phyloP scores from a whole-genome alignment of 1,140 invertebrate species.

The Brachionus rubens region DNA sequence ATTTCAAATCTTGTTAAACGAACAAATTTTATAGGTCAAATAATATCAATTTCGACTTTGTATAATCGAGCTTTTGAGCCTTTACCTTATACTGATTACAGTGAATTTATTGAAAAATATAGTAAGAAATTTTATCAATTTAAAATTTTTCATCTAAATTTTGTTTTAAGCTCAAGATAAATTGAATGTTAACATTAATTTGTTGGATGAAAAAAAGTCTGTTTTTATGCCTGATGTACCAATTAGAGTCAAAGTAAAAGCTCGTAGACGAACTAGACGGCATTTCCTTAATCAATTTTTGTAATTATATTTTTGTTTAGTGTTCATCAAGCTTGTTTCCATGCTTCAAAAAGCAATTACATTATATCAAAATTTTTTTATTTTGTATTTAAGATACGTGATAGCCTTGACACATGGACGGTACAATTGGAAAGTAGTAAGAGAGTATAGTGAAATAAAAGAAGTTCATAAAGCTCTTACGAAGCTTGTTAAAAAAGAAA shows the following conservation, averaged over 20 bases:
- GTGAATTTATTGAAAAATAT: constrained; percentile 3
- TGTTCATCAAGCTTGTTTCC: too few relatives aligned
- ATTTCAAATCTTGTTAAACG: neutral
- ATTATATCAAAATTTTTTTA: too few relatives aligned
- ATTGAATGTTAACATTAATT: neutral
- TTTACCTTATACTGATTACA: constrained; percentile 10
- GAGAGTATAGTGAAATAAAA: constrained; percentile 4
- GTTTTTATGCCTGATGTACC: neutral
- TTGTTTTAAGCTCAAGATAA: neutral
- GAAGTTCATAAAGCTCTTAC: constrained; percentile 8
- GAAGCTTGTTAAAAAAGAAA: neutral
- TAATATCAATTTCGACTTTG: neutral
- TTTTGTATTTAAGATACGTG: neutral
- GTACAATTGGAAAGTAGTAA: neutral
- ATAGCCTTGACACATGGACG: neutral
- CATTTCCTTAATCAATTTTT: constrained; percentile 1
- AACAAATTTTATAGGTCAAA: neutral
- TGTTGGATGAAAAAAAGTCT: neutral
- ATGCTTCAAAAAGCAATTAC: too few relatives aligned
- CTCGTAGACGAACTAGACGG: neutral
- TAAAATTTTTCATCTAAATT: neutral
- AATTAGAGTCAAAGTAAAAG: neutral
- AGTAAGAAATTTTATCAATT: neutral
- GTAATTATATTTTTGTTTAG: neutral
- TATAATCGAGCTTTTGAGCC: constrained; percentile 13